phyloP scores from a whole-genome alignment of 2,113 vertebrate genomes.

The Poecilia latipinna region DNA sequence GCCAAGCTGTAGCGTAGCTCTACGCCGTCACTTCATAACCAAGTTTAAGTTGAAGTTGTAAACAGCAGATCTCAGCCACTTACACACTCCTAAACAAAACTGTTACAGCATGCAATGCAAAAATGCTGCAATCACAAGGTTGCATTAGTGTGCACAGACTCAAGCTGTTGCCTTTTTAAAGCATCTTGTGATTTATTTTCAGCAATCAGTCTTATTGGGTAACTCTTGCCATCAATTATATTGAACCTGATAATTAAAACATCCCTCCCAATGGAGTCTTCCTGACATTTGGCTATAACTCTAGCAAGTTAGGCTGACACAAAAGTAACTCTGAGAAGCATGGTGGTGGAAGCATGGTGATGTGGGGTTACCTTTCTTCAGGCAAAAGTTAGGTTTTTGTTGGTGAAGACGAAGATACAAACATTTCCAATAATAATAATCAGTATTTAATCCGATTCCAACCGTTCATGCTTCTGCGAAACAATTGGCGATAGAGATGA shows the following conservation, averaged over 20 bases:
- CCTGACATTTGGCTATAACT: neutral
- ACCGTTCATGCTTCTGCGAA: too few relatives aligned
- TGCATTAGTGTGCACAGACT: neutral
- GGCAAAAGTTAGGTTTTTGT: neutral
- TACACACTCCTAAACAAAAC: neutral
- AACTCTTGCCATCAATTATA: too few relatives aligned
- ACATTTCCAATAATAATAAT: neutral
- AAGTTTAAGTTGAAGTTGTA: neutral
- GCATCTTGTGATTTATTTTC: too few relatives aligned
- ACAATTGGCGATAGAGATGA: too few relatives aligned
- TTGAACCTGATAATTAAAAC: too few relatives aligned
- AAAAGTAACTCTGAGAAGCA: neutral
- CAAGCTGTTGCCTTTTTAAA: too few relatives aligned
- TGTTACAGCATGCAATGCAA: neutral
- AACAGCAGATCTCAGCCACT: neutral
- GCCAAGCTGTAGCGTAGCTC: too few relatives aligned
- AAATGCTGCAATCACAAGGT: neutral
- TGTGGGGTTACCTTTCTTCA: neutral
- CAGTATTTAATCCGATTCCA: too few relatives aligned
- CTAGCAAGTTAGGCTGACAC: neutral
- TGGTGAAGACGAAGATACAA: neutral
- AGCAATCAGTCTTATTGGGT: too few relatives aligned
- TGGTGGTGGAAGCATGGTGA: neutral
- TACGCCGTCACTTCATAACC: too few relatives aligned
- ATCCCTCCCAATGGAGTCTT: too few relatives aligned